A percentile compares a stretch with the other conserved stretches of the same genome.
Conservation (phyloP, 2,888 invertebrate species). For the Omphaloscelis lunosa region DNA sequence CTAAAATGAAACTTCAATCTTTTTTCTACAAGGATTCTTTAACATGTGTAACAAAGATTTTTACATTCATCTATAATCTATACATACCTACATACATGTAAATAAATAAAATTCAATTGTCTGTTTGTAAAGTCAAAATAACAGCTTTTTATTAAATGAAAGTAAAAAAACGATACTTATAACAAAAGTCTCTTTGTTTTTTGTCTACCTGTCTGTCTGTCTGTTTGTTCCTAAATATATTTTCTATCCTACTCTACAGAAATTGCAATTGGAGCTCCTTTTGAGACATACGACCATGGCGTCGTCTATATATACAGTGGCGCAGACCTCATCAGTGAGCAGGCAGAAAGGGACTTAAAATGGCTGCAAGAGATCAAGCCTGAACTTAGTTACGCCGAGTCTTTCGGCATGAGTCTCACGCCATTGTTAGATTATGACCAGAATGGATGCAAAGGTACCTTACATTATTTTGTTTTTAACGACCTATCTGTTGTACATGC, state of each 20-base stretch:
- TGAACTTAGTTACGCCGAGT: neutral
- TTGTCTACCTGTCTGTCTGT: too few relatives aligned
- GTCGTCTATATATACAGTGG: conserved; percentile 56
- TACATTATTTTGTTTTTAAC: neutral
- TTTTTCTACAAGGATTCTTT: neutral
- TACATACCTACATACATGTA: too few relatives aligned
- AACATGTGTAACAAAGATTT: neutral
- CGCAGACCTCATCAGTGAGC: conserved; percentile 12
- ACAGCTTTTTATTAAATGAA: too few relatives aligned
- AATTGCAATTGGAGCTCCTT: conserved; percentile 53
- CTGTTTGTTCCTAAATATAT: neutral
- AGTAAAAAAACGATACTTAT: too few relatives aligned
- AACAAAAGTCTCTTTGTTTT: too few relatives aligned
- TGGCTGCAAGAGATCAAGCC: conserved; percentile 38
- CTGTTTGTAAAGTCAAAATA: too few relatives aligned
- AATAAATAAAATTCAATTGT: too few relatives aligned
- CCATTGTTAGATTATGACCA: conserved; percentile 42
- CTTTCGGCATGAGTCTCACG: conserved; percentile 51
- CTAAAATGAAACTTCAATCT: neutral
- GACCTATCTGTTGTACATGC: neutral
- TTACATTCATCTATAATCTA: too few relatives aligned
- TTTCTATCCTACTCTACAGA: conserved; percentile 22
- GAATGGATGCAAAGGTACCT: conserved; percentile 50
- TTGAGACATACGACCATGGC: conserved; percentile 37
- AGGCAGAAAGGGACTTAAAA: conserved; percentile 10